These are phyloP conservation scores for Corythornis cristatus DNA, from an alignment of 2,113 vertebrate species.

Conservation along the genomic window DNA sequence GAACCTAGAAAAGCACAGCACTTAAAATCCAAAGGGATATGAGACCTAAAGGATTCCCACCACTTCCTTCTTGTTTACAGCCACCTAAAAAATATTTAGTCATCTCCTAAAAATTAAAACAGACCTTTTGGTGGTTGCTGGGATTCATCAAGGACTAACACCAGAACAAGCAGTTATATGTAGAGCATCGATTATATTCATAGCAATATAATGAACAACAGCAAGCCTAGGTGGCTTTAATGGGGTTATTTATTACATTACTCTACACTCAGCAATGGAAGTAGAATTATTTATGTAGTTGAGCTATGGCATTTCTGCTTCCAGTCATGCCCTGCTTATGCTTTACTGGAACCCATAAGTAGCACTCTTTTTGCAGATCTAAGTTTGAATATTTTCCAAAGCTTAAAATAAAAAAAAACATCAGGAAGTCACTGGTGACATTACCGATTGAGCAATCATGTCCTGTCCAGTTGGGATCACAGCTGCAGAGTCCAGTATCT, in stretches of 20 bases:
- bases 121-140: background rate
- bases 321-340: background rate
- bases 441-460: conserved; percentile 95
- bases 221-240: conserved; percentile 24
- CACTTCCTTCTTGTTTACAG: background rate
- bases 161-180: background rate
- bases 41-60: background rate
- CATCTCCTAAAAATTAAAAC: conserved; percentile 9
- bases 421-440: background rate
- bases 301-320: background rate
- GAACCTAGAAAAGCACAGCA: background rate
- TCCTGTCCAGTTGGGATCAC: conserved; percentile 95
- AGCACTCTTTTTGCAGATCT: background rate
- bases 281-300: conserved; percentile 36
- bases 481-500: conserved; percentile 90
- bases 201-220: background rate
- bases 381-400: background rate
- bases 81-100: background rate
- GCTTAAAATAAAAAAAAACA: background rate
- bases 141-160: background rate
- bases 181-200: background rate
- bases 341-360: background rate
- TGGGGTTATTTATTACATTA: conserved; percentile 32
- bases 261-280: background rate
- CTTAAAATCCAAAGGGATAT: background rate